phyloP scores from a whole-genome alignment of 1,140 invertebrate genomes.

The Trichomalopsis sarcophagae region DNA sequence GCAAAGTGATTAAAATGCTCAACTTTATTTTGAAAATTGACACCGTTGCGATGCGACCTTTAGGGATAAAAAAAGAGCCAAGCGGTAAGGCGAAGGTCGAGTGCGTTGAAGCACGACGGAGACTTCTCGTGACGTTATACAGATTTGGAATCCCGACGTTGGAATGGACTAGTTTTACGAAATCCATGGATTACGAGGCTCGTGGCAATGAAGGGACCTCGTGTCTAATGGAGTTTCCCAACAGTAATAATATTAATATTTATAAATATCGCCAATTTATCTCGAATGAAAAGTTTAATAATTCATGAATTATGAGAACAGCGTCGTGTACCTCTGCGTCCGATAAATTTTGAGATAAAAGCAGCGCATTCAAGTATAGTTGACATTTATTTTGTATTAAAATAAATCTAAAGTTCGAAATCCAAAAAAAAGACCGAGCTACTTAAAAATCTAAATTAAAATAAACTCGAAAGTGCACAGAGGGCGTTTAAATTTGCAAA shows the following conservation, averaged over 20 bases:
- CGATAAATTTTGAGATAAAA: not conserved
- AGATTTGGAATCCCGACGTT: not conserved
- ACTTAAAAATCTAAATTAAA: not conserved
- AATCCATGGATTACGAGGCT: not conserved
- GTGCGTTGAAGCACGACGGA: not conserved
- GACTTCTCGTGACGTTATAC: not conserved
- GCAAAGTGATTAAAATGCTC: not conserved
- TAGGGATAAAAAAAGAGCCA: not conserved
- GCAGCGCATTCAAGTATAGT: too few relatives aligned
- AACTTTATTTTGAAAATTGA: constrained; percentile 6
- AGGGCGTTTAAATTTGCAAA: not conserved
- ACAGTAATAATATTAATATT: not conserved
- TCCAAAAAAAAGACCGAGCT: too few relatives aligned
- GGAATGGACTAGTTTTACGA: not conserved
- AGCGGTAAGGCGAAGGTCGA: constrained; percentile 9
- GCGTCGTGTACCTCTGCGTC: not conserved
- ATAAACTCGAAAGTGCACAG: not conserved
- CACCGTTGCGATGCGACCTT: not conserved
- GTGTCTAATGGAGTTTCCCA: not conserved
- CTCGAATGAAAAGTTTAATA: too few relatives aligned
- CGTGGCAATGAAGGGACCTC: not conserved
- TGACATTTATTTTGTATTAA: too few relatives aligned
- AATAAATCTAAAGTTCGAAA: too few relatives aligned
- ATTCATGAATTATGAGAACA: not conserved
- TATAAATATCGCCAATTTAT: not conserved